These are phyloP conservation scores for Drosophila lutescens DNA, from an alignment of 2,888 invertebrate genomes.

Conservation along the genomic window DNA sequence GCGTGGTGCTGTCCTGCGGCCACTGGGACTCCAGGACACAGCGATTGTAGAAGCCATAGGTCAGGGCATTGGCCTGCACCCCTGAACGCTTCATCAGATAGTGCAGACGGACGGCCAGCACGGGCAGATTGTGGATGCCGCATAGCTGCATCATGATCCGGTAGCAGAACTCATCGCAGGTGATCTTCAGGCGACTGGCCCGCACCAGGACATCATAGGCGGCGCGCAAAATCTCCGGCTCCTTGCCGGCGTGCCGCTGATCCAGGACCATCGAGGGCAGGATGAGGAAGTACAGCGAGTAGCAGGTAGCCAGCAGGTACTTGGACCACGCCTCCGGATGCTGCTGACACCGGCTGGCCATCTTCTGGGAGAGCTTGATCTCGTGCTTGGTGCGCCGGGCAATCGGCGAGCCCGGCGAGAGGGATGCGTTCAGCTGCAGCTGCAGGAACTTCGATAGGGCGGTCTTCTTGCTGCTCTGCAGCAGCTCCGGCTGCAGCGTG, in stretches of 20 bases:
- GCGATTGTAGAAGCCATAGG: slow-evolving; percentile 94
- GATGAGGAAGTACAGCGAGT: slow-evolving; percentile 97
- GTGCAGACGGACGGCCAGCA: slow-evolving; percentile 95
- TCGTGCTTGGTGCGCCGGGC: slow-evolving; percentile 97
- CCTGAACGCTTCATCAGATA: slow-evolving; percentile 97
- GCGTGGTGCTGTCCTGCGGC: slow-evolving; percentile 92
- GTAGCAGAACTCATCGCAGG: slow-evolving; percentile 98
- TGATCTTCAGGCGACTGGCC: slow-evolving; percentile 93
- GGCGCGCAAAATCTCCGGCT: slow-evolving; percentile 90
- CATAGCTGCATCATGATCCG: slow-evolving; percentile 99
- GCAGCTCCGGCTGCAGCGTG: slow-evolving; percentile 87
- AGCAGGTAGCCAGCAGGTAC: slow-evolving; percentile 93
- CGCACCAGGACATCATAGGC: slow-evolving; percentile 95
- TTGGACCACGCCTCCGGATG: slow-evolving; percentile 96
- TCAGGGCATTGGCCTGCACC: slow-evolving; percentile 98
- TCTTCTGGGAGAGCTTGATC: slow-evolving; percentile 93
- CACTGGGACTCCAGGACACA: slow-evolving; percentile 97
- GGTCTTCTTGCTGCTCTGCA: slow-evolving; percentile 83
- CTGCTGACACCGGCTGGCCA: slow-evolving; percentile 86
- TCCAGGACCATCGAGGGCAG: slow-evolving; percentile 93
- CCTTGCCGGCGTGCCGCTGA: slow-evolving; percentile 89
- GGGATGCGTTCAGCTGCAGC: slow-evolving; percentile 83
- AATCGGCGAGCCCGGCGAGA: slow-evolving; percentile 93
- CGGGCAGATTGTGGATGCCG: slow-evolving; percentile 96
- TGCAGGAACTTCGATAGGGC: slow-evolving; percentile 80